A percentile compares a stretch with the other conserved stretches of the same genome.
Conservation (phyloP, 2,888 invertebrate genomes). For the Andrena fulva region DNA sequence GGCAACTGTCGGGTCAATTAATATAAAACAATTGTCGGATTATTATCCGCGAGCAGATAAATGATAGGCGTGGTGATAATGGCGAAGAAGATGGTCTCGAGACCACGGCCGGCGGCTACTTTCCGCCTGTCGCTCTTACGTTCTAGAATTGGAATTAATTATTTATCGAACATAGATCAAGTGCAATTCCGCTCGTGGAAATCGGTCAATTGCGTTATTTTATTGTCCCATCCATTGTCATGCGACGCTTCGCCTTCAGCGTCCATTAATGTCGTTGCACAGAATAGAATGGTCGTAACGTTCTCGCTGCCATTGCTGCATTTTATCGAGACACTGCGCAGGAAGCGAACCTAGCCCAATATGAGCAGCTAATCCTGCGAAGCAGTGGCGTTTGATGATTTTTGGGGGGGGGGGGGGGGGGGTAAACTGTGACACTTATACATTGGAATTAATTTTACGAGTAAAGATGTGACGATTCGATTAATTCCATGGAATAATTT, state of each 20-base stretch:
- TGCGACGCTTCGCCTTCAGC: slow-evolving; percentile 53
- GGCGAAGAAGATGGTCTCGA: not conserved
- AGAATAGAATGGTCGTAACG: not conserved
- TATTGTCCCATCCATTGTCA: slow-evolving; percentile 50
- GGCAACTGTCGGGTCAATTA: too few relatives aligned
- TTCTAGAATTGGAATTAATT: slow-evolving; percentile 60
- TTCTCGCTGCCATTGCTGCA: slow-evolving; percentile 3
- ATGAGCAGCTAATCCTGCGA: not conserved
- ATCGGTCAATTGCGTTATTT: slow-evolving; percentile 64
- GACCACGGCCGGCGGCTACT: slow-evolving; percentile 15
- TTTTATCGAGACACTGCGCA: slow-evolving; percentile 25
- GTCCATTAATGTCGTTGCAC: slow-evolving; percentile 46
- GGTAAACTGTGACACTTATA: too few relatives aligned
- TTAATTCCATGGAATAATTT: too few relatives aligned
- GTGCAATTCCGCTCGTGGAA: slow-evolving; percentile 58
- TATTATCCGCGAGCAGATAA: not conserved
- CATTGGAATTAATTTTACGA: too few relatives aligned
- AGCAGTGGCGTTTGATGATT: not conserved
- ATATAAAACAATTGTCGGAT: not conserved
- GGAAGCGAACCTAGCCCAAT: slow-evolving; percentile 4
- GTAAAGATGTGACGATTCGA: too few relatives aligned
- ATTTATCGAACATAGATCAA: slow-evolving; percentile 63
- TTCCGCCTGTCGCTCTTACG: slow-evolving; percentile 18
- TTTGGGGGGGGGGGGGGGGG: not conserved
- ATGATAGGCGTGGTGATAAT: too few relatives aligned